Base-by-base conservation (phyloP, 2,113 vertebrate species). In the Caranx melampygus region DNA sequence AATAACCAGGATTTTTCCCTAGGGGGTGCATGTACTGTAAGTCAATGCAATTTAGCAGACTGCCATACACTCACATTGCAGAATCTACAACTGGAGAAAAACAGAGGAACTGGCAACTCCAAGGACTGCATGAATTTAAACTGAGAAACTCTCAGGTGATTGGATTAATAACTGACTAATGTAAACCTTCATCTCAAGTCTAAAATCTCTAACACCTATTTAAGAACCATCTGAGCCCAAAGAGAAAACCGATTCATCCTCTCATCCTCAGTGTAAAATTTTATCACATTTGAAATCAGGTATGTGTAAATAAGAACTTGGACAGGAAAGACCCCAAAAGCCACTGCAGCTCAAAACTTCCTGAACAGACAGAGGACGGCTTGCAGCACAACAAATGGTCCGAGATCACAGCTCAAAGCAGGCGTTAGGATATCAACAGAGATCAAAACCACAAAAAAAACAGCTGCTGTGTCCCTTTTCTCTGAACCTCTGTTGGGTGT, bases 381-480 rank as follows among this genome's bases (percentile, higher is more conserved):
- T 81, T 20, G 52, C 60, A 87, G 44, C 83, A 81, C 78, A 66
- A 64, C 64, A 83, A 87, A 64, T 35, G 12, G 73, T 88, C 42
- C 14, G 74, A 78, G 44, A 18, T 83, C 74, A 59, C 62, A 75
- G 66, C 63, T 87, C 54, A 72, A 82, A 89, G 75, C 61, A 62
- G 69, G 64, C 47, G 26, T 82, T 83, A 69, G 12, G 40, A 84
- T 66, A 68, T 89, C 57, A 88, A 66, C 70, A 64, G 61, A 78
- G n/a, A 45, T 52, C 81, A 74, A 67, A 35, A 68, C 40, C 26
- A 60, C 15, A 63, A n/a, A 63, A n/a, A 52, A 67, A 82, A 51
- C 20, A 57, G 4, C 10, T 57, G 57, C 33, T 57, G 6, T 18
- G 45, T 74, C 47, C 57, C 33, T 71, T 75, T 65, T 57, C 49